Evolutionary conservation across 2,113 vertebrate species (phyloP).

Genomic region (Strix aluco): DNA sequence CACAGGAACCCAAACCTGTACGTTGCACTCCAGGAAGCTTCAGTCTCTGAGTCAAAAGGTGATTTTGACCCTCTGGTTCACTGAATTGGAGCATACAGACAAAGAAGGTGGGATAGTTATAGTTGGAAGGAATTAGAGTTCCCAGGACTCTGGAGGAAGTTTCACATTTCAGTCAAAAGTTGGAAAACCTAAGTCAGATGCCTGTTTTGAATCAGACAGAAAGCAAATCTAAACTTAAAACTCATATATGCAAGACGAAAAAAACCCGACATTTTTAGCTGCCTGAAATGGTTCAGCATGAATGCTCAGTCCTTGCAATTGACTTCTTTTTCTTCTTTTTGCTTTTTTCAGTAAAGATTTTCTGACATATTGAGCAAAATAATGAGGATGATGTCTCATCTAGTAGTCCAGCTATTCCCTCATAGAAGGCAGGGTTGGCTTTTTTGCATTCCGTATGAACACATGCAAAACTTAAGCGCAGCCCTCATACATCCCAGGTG

Average conservation of each 20-base stretch:
- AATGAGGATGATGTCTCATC: not conserved
- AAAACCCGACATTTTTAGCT: not conserved
- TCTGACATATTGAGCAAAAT: not conserved
- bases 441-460: not conserved
- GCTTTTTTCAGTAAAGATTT: not conserved
- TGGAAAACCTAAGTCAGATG: not conserved
- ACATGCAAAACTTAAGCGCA: not conserved
- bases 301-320: not conserved
- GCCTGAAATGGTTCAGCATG: not conserved
- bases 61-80: not conserved
- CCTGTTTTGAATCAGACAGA: not conserved
- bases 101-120: not conserved
- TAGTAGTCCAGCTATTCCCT: not conserved
- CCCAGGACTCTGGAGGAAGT: not conserved
- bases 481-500: not conserved
- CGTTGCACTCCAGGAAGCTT: fast-evolving
- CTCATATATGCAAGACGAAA: not conserved
- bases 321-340: not conserved
- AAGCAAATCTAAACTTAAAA: not conserved
- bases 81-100: not conserved
- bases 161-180: not conserved
- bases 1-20: fast-evolving
- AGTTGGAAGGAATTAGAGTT: not conserved
- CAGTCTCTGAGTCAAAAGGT: not conserved
- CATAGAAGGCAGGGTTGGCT: not conserved